These are phyloP conservation scores for Plutomurus gul DNA, from an alignment of 1,140 invertebrate genomes.

Conservation along the genomic window DNA sequence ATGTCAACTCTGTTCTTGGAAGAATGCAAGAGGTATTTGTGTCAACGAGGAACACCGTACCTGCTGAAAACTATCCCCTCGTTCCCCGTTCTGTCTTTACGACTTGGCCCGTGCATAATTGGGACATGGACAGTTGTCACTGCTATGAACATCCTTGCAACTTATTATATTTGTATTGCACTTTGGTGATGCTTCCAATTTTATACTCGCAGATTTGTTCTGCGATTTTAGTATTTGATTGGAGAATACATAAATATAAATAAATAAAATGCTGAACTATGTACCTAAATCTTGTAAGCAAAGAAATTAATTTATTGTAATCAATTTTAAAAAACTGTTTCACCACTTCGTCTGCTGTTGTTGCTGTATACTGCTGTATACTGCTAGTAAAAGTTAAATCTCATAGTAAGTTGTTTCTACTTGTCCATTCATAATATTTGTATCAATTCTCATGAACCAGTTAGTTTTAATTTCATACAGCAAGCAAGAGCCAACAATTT, in stretches of 20 bases:
- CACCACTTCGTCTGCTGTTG: no score
- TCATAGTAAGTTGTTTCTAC: neutral
- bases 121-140: neutral
- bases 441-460: neutral
- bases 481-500: conserved; percentile 8
- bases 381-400: neutral
- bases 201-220: no score
- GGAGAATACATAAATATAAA: no score
- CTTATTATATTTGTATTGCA: conserved; percentile 30
- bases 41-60: neutral
- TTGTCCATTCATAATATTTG: neutral
- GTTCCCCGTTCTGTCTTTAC: neutral
- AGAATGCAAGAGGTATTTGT: neutral
- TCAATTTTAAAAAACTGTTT: no score
- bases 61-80: neutral
- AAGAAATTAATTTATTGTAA: no score
- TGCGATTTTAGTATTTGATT: no score
- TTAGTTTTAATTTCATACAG: conserved; percentile 1
- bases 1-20: neutral
- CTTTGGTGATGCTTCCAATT: no score
- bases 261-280: no score
- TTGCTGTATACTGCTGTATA: neutral
- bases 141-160: neutral
- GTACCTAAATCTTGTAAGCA: no score
- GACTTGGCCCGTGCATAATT: neutral